Evolutionary conservation across 2,888 invertebrate species (phyloP).

Genomic region (Parnassius smintheus): DNA sequence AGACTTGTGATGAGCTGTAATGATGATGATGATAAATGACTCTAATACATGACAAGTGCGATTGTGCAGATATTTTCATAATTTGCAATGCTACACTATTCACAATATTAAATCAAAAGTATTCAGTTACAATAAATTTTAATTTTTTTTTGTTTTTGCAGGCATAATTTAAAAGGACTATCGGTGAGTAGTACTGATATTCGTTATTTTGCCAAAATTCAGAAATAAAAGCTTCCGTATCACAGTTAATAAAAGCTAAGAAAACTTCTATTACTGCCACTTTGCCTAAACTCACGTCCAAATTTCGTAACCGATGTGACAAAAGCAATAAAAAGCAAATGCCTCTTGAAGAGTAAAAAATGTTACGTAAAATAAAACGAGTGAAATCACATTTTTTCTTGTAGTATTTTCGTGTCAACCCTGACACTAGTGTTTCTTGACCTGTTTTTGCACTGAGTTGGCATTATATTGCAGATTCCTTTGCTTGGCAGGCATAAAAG

Average conservation of each 20-base stretch:
- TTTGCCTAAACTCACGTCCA: slow-evolving; percentile 19
- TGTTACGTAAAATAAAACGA: slow-evolving; percentile 26
- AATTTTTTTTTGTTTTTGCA: no score
- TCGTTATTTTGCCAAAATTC: no score
- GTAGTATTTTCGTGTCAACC: slow-evolving; percentile 39
- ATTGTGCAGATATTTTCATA: no score
- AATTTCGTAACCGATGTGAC: slow-evolving; percentile 21
- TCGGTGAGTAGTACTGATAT: no score
- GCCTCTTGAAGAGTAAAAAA: slow-evolving; percentile 22
- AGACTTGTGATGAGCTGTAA: no score
- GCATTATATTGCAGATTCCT: slow-evolving; percentile 65
- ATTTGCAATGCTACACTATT: no score
- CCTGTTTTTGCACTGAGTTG: slow-evolving; percentile 55
- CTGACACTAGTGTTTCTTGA: slow-evolving; percentile 57
- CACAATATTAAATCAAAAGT: no score
- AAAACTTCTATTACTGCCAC: slow-evolving; percentile 26
- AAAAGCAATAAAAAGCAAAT: slow-evolving; percentile 26
- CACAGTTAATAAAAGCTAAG: slow-evolving; percentile 1
- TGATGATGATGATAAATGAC: no score
- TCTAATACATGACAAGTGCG: no score
- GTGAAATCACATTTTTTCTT: slow-evolving; percentile 28
- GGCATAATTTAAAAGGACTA: no score
- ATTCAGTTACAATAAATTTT: no score
- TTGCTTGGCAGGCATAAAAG: slow-evolving; percentile 54
- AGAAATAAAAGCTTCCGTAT: no score